phyloP scores from a whole-genome alignment of 2,888 invertebrate species.

The Brachycybe producta region DNA sequence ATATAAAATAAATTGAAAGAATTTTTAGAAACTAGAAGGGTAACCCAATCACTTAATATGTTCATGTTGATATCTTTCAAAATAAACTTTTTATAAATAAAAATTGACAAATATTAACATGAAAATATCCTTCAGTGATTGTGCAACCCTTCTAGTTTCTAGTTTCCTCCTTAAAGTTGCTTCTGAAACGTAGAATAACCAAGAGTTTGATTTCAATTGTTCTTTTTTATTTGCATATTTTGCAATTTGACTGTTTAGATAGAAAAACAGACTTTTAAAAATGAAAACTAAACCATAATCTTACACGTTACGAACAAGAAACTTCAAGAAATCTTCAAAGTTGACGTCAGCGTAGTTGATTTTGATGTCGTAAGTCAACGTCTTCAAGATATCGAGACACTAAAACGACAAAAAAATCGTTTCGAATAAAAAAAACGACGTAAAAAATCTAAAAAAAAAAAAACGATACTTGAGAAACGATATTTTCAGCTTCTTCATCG shows the following conservation, averaged over 20 bases:
- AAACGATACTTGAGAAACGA: not conserved
- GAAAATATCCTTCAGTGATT: too few species aligned
- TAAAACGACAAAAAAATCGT: not conserved
- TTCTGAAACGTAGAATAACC: too few species aligned
- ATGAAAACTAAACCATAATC: not conserved
- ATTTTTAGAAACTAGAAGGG: too few species aligned
- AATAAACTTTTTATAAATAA: too few species aligned
- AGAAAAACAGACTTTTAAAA: not conserved
- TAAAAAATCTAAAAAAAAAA: not conserved
- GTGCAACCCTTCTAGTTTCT: too few species aligned
- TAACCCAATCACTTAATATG: too few species aligned
- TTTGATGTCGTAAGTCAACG: constrained; percentile 4
- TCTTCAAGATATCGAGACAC: constrained; percentile 1
- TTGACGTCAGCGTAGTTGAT: constrained; percentile 1
- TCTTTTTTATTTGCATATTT: too few species aligned
- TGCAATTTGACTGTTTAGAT: not conserved
- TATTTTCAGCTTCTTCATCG: not conserved
- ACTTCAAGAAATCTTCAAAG: constrained; percentile 1
- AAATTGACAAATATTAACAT: too few species aligned
- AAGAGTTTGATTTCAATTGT: too few species aligned
- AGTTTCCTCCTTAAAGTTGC: too few species aligned
- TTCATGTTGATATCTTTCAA: too few species aligned
- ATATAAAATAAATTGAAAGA: too few species aligned
- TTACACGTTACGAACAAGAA: constrained; percentile 1
- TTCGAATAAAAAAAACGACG: not conserved